These are phyloP conservation scores for Allolobophora icterica DNA, from an alignment of 2,888 invertebrate genomes.

Conservation along the genomic window DNA sequence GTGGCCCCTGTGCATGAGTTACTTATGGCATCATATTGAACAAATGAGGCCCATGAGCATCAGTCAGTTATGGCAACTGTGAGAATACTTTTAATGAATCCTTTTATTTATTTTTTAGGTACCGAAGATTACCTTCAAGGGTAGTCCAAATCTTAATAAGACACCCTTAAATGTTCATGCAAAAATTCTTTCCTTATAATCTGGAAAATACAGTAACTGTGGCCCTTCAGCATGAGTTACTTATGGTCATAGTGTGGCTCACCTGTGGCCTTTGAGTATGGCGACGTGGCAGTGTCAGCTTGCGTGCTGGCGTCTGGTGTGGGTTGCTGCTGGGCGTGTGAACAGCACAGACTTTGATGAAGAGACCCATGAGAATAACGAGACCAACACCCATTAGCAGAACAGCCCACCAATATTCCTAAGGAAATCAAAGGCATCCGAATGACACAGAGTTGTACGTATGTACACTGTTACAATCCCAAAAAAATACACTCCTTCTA, in stretches of 20 bases:
- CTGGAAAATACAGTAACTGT: neutral
- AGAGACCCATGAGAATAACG: constrained; percentile 68
- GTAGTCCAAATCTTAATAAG: no score
- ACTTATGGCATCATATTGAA: no score
- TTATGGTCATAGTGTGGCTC: neutral
- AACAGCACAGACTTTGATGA: constrained; percentile 99
- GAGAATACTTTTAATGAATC: no score
- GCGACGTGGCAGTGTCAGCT: constrained; percentile 74
- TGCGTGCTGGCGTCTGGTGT: constrained; percentile 90
- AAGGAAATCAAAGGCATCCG: neutral
- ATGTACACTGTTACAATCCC: neutral
- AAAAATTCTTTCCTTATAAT: no score
- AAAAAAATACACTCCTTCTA: neutral
- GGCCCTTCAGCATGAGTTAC: neutral
- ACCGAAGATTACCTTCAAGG: no score
- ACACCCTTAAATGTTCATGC: no score
- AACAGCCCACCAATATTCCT: constrained; percentile 70
- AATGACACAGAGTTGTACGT: neutral
- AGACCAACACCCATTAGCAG: constrained; percentile 77
- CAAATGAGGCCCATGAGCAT: no score
- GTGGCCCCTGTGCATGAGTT: no score
- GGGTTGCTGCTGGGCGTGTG: constrained; percentile 99
- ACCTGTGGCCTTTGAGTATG: constrained; percentile 40
- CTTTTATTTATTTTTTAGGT: no score
- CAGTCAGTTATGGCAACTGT: no score